Conservation (phyloP, 2,113 vertebrate genomes). For the Heterotis niloticus region DNA sequence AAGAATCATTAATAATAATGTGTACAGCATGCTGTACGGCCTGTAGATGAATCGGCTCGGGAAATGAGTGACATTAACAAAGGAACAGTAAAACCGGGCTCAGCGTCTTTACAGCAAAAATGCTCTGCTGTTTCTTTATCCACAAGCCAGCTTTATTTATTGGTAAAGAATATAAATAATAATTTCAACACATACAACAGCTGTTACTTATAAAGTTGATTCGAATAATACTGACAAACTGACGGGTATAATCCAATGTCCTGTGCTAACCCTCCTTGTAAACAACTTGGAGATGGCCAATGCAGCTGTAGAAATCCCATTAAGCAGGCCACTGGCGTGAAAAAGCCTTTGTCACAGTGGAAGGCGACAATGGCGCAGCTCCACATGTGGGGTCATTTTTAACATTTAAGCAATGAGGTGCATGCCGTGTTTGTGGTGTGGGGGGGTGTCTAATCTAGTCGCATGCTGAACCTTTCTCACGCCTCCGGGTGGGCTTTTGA, state of each 20-base stretch:
- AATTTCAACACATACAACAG: no score
- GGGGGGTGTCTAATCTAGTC: slow-evolving; percentile 61
- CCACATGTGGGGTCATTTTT: slow-evolving; percentile 58
- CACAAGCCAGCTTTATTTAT: no score
- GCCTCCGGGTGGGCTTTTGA: slow-evolving; percentile 41
- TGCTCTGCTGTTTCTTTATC: no score
- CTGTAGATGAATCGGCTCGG: no score
- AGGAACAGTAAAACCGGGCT: no score
- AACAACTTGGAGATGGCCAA: slow-evolving; percentile 59
- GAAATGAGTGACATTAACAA: no score
- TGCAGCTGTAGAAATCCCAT: slow-evolving; percentile 60
- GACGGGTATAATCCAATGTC: not conserved
- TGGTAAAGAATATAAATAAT: no score
- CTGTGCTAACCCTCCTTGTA: slow-evolving; percentile 38
- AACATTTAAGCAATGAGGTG: slow-evolving; percentile 58
- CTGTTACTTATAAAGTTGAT: no score
- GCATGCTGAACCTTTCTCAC: slow-evolving; percentile 57
- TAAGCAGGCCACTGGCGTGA: slow-evolving; percentile 51
- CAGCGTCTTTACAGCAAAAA: no score
- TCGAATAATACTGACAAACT: not conserved
- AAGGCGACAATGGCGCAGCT: slow-evolving; percentile 52
- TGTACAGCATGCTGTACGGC: no score
- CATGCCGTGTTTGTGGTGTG: slow-evolving; percentile 30
- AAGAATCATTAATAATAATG: no score
- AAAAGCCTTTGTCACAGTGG: slow-evolving; percentile 49